Evolutionary conservation across 2,797 vertebrate genomes (phyloP).

Genomic region (Momotus momota): DNA sequence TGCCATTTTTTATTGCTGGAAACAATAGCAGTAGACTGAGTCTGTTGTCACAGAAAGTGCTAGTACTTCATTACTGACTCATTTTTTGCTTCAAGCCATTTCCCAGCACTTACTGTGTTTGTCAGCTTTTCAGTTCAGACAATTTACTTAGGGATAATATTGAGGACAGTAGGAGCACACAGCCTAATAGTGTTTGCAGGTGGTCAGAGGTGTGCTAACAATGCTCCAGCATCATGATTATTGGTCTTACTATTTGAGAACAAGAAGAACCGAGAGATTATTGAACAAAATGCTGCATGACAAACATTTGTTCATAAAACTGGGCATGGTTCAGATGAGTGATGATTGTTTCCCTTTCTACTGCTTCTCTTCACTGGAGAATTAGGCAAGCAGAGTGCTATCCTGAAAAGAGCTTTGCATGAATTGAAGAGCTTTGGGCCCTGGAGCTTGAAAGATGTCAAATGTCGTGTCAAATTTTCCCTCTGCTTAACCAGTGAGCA

Average conservation of each 20-base stretch:
- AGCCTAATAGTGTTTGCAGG: not conserved
- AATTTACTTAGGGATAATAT: not conserved
- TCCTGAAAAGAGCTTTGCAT: not conserved
- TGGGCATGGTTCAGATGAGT: not conserved
- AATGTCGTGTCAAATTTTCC: not conserved
- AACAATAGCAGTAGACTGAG: not conserved
- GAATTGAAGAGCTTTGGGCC: not conserved
- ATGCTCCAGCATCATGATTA: not conserved
- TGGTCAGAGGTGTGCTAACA: not conserved
- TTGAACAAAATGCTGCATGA: not conserved
- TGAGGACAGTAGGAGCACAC: not conserved
- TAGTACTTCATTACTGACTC: not conserved
- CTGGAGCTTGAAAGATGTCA: not conserved
- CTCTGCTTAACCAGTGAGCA: not conserved
- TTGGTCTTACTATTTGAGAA: not conserved
- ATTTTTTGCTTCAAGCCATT: not conserved
- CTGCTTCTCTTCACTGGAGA: not conserved
- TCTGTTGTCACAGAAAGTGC: not conserved
- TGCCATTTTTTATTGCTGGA: not conserved
- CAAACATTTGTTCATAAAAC: not conserved
- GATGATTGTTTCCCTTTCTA: not conserved
- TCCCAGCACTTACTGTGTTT: slow-evolving; percentile 1
- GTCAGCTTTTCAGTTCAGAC: not conserved
- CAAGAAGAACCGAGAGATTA: not conserved
- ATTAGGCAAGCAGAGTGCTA: not conserved